Evolutionary conservation across 2,888 invertebrate genomes (phyloP), one percentile per base, ranked within the genome.

Genomic region (Notodonta ziczac): DNA sequence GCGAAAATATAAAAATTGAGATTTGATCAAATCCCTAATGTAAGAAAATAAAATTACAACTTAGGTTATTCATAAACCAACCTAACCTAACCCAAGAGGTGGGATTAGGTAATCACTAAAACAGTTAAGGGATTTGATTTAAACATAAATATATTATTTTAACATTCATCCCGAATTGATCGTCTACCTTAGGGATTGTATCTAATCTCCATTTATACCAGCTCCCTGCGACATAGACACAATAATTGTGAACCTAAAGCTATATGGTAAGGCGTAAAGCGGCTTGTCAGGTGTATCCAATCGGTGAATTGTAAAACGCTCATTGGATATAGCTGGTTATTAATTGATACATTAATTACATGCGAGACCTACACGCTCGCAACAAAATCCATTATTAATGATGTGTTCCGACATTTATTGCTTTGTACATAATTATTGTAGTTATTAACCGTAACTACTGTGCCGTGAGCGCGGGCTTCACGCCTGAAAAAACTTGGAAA

Each of bases 271-370:
- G 62, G 60, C 57, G 62, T 42, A 59, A 62, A 64, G 60, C 58
- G 65, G 51, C 48, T 60, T 66, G 77, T 76, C 75, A 79, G 73
- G 80, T 76, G 81, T 74, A 76, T 67, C 81, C 74, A 78, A 83
- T 83, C 79, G 73, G 70, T 72, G 69, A 74, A 75, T 68, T 67
- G 70, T 79, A 72, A 77, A 74, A 69, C 67, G 65, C 72, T 72
- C 70, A 76, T 72, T 74, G 74, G 74, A 67, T 63, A 74, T 63
- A 63, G 68, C 55, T 60, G 68, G 55, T 60, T 60, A 62, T 65
- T 67, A 71, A 76, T 73, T 76, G 76, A 74, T 74, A 76, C 74
- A 69, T 74, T 74, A 77, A 71, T 76, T 78, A 76, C 77, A 70
- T 71, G 64, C 59, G 60, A 63, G 71, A 69, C 72, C 77, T 70